Evolutionary conservation across 2,888 invertebrate species (phyloP).

Genomic region (Epistrophella euchroma): DNA sequence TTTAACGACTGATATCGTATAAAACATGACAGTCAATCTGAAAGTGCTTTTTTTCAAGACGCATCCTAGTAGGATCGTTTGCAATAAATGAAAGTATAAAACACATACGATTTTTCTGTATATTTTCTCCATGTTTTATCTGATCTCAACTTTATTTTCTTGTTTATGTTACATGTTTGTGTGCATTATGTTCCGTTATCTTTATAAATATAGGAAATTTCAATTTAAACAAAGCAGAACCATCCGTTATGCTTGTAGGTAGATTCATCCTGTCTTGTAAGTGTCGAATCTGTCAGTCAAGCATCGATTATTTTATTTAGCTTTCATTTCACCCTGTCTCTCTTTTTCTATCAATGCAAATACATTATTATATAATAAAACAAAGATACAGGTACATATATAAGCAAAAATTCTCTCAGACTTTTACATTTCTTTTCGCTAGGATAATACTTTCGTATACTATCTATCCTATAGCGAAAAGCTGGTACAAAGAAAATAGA

Average conservation of each 20-base stretch:
- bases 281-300: conserved; percentile 61
- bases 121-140: no score
- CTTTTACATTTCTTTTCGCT: conserved; percentile 8
- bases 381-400: no score
- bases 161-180: no score
- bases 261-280: conserved; percentile 29
- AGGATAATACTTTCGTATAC: no score
- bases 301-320: conserved; percentile 58
- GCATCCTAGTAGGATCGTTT: no score
- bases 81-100: no score
- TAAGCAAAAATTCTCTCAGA: not conserved
- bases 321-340: conserved; percentile 17
- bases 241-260: not conserved
- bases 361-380: not conserved
- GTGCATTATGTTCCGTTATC: not conserved
- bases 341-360: not conserved
- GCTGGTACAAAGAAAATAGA: not conserved
- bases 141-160: no score
- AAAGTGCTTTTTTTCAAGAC: no score
- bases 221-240: conserved; percentile 27
- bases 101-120: no score
- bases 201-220: not conserved
- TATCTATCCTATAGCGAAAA: no score
- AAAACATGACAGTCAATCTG: no score
- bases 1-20: no score